Evolutionary conservation across 2,113 vertebrate genomes (phyloP).

Genomic region (Mixornis gularis): DNA sequence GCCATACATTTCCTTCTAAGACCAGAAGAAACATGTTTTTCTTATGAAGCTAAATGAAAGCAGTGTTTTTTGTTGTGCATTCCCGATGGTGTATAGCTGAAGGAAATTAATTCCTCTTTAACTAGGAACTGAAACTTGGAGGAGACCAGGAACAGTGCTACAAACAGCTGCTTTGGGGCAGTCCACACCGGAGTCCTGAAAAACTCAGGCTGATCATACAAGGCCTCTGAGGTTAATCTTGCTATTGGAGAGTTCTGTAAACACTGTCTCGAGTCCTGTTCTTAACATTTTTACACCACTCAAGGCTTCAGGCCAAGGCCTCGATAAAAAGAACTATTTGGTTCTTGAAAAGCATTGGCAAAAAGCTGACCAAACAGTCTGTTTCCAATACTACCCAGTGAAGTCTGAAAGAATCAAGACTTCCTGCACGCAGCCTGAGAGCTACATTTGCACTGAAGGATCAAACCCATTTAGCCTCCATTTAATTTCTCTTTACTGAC

Average conservation of each 20-base stretch:
- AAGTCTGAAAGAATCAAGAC: background rate
- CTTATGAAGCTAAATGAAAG: slow-evolving; percentile 56
- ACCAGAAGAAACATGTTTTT: slow-evolving; percentile 59
- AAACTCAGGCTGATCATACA: background rate
- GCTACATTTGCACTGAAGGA: background rate
- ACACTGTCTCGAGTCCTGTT: background rate
- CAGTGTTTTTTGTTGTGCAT: slow-evolving; percentile 3
- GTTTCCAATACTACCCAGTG: background rate
- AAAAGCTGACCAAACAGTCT: background rate
- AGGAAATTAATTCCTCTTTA: slow-evolving; percentile 50
- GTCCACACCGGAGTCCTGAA: background rate
- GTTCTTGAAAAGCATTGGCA: slow-evolving; percentile 7
- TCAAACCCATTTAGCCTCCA: background rate
- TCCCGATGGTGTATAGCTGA: slow-evolving; percentile 1
- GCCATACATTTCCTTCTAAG: slow-evolving; percentile 57
- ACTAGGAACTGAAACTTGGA: background rate
- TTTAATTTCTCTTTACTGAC: background rate
- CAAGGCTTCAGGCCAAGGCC: background rate
- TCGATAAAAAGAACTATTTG: background rate
- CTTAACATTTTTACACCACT: slow-evolving; percentile 12
- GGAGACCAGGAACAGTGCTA: background rate
- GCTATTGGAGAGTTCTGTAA: background rate
- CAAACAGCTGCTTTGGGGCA: background rate
- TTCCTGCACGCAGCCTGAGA: background rate
- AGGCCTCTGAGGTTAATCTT: slow-evolving; percentile 4